phyloP scores from a whole-genome alignment of 2,888 invertebrate genomes.

The Zeuzera pyrina region DNA sequence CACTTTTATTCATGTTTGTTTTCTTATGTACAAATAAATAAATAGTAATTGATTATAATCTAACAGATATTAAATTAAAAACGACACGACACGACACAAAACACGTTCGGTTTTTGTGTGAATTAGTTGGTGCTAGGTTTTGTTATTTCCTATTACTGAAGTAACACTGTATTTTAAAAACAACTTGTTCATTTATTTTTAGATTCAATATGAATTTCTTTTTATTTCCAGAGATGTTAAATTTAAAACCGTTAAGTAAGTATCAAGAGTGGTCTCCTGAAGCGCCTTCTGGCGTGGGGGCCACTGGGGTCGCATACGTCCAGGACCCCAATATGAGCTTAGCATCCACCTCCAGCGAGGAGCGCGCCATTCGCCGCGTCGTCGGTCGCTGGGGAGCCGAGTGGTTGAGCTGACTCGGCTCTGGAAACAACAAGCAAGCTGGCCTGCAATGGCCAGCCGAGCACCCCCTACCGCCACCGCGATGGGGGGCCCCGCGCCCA shows the following conservation, averaged over 20 bases:
- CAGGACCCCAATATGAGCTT: constrained; percentile 23
- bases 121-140: too few relatives aligned
- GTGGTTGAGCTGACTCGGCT: constrained; percentile 98
- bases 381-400: constrained; percentile 94
- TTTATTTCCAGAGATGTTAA: constrained; percentile 58
- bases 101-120: too few relatives aligned
- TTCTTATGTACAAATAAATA: too few relatives aligned
- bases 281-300: constrained; percentile 50
- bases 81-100: too few relatives aligned
- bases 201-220: background rate
- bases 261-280: constrained; percentile 60
- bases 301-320: constrained; percentile 46
- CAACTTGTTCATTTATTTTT: too few relatives aligned
- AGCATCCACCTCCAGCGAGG: constrained; percentile 57
- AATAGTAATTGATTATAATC: too few relatives aligned
- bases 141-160: too few relatives aligned
- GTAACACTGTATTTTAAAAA: too few relatives aligned
- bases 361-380: constrained; percentile 62
- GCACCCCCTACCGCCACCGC: constrained; percentile 62
- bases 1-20: too few relatives aligned
- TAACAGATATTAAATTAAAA: too few relatives aligned
- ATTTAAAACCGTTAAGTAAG: constrained; percentile 72
- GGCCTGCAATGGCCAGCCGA: constrained; percentile 58
- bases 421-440: constrained; percentile 31
- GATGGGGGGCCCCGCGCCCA: constrained; percentile 63